These are phyloP conservation scores for Andrena bicolor DNA, from an alignment of 2,888 invertebrate genomes.

Conservation along the genomic window DNA sequence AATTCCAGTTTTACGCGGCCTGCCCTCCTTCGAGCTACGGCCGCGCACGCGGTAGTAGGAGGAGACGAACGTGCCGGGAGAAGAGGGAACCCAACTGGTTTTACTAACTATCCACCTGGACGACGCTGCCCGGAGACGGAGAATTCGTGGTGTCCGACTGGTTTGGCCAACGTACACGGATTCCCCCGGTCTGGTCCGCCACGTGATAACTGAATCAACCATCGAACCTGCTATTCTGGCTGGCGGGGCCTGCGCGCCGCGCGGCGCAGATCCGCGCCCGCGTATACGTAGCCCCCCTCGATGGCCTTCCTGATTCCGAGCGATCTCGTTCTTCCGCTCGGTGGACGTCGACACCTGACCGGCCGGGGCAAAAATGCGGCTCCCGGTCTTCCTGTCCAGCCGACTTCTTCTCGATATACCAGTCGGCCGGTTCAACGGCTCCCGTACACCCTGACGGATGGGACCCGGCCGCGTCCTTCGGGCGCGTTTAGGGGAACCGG, in stretches of 20 bases:
- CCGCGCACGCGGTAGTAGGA: constrained; percentile 63
- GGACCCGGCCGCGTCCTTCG: constrained; percentile 6
- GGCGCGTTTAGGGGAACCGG: constrained; percentile 34
- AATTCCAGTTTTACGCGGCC: constrained; percentile 79
- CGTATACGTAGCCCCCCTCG: constrained; percentile 20
- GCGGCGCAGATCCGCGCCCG: constrained; percentile 30
- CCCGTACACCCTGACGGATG: constrained; percentile 18
- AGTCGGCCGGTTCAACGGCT: constrained; percentile 55
- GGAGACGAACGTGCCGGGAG: constrained; percentile 66
- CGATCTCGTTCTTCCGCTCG: constrained; percentile 61
- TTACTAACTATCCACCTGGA: constrained; percentile 70
- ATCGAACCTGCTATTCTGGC: constrained; percentile 68
- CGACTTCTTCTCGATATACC: constrained; percentile 20
- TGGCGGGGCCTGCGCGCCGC: constrained; percentile 31
- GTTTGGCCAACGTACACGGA: constrained; percentile 68
- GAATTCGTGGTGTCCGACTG: constrained; percentile 74
- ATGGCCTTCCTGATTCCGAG: constrained; percentile 54
- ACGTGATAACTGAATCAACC: constrained; percentile 69
- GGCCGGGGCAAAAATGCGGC: constrained; percentile 57
- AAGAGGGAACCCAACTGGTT: constrained; percentile 73
- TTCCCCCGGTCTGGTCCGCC: constrained; percentile 46
- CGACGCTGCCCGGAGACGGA: constrained; percentile 56
- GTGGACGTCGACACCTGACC: constrained; percentile 45
- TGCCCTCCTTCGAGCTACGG: constrained; percentile 60
- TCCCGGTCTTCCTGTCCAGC: constrained; percentile 44